Evolutionary conservation across 2,113 vertebrate species (phyloP), one percentile per base, ranked within the genome.

Genomic region (Oreochromis niloticus): DNA sequence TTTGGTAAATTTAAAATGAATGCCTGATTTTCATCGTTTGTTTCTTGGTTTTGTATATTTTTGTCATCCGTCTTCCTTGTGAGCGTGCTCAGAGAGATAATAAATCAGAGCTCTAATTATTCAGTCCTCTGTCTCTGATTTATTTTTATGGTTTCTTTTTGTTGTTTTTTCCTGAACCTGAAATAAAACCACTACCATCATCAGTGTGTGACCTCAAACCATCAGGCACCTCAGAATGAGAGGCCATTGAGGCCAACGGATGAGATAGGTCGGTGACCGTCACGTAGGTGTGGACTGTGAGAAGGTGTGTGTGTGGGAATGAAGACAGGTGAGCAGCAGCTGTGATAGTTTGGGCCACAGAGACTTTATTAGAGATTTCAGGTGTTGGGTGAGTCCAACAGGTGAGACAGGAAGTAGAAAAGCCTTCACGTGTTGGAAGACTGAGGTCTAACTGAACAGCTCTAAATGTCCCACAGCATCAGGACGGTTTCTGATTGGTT

Each of bases 341-440:
- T 10, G 8, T 57, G n/a, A 41, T 73, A 75, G 79, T 84, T 85
- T 41, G 46, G 86, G 61, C 89, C 92, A 93, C 89, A 91, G 63
- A 93, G 86, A 94, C 90, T 94, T 95, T 93, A 95, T 95, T 92
- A 83, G 30, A 83, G 73, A 84, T 91, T 87, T 89, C 83, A 90
- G 88, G 83, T 90, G 93, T 92, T 93, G 85, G 81, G 78, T 30
- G 81, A 30, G 73, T 92, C 93, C 93, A 92, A 92, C 93, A 90
- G 80, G 88, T 89, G 89, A 88, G 85, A 89, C 81, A 91, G 89
- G 89, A 93, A 85, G 82, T 88, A 89, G 80, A 92, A 93, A 89
- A 85, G 82, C 89, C 83, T 85, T 88, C 85, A 85, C 66, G 24
- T 83, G 90, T 91, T 91, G 88, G 93, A 88, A 85, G 84, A 91